Evolutionary conservation across 1,140 invertebrate genomes (phyloP).

Genomic region (Diabrotica undecimpunctata): DNA sequence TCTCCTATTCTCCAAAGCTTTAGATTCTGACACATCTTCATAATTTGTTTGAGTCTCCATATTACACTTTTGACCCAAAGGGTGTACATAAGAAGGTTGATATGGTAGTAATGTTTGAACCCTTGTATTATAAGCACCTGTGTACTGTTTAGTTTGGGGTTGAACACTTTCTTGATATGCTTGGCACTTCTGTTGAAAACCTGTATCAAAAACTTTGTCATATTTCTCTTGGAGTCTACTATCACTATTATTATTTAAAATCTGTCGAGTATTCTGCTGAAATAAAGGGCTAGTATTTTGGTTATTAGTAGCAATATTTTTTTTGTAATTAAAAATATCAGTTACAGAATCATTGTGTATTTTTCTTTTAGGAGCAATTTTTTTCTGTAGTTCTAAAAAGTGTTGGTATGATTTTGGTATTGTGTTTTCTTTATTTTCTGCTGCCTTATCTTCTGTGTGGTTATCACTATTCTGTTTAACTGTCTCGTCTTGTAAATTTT

Average conservation of each 20-base stretch:
- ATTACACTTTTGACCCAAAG: conserved; percentile 8
- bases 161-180: background rate
- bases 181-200: background rate
- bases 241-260: no score
- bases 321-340: conserved; percentile 36
- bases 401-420: conserved; percentile 28
- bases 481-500: background rate
- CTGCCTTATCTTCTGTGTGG: no score
- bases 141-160: background rate
- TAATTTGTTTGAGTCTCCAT: conserved; percentile 8
- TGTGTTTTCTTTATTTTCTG: conserved; percentile 14
- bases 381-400: conserved; percentile 28
- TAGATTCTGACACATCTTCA: conserved; percentile 35
- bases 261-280: no score
- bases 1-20: conserved; percentile 27
- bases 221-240: background rate
- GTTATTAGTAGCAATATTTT: conserved; percentile 8
- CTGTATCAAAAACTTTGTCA: background rate
- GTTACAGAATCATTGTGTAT: conserved; percentile 29
- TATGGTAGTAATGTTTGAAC: background rate
- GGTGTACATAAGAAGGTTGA: background rate
- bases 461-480: background rate
- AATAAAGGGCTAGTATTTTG: no score
- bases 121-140: background rate
- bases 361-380: conserved; percentile 9